A percentile compares a stretch with the other conserved stretches of the same genome.
Conservation (phyloP, 2,888 invertebrate species). For the Drosophila putrida region DNA sequence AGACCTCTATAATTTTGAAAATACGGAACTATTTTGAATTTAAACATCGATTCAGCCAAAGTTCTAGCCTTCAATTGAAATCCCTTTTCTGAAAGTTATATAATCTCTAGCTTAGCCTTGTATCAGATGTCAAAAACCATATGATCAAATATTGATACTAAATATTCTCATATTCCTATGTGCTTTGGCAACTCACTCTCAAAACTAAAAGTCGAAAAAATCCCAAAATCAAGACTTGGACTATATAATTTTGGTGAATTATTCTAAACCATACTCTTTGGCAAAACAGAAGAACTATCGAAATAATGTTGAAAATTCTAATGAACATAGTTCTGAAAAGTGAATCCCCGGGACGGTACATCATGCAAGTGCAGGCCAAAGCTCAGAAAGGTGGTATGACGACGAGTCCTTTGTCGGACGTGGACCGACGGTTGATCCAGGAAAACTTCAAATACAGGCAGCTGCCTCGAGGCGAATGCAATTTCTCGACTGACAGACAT, state of each 20-base stretch:
- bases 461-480: neutral
- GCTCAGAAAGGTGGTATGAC: neutral
- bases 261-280: neutral
- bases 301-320: constrained; percentile 35
- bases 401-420: neutral
- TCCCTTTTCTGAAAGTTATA: no score
- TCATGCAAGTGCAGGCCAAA: constrained; percentile 11
- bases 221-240: neutral
- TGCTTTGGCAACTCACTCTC: constrained; percentile 2
- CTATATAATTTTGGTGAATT: neutral
- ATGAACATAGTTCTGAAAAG: constrained; percentile 22
- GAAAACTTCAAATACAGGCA: neutral
- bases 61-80: no score
- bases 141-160: no score
- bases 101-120: neutral
- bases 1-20: no score
- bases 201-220: neutral
- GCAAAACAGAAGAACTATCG: neutral
- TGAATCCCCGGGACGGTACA: constrained; percentile 12
- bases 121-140: no score
- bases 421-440: neutral
- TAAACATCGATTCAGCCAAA: no score
- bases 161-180: neutral
- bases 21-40: no score
- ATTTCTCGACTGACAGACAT: neutral